Conservation (phyloP, 2,888 invertebrate genomes). For the Agonum fuliginosum region DNA sequence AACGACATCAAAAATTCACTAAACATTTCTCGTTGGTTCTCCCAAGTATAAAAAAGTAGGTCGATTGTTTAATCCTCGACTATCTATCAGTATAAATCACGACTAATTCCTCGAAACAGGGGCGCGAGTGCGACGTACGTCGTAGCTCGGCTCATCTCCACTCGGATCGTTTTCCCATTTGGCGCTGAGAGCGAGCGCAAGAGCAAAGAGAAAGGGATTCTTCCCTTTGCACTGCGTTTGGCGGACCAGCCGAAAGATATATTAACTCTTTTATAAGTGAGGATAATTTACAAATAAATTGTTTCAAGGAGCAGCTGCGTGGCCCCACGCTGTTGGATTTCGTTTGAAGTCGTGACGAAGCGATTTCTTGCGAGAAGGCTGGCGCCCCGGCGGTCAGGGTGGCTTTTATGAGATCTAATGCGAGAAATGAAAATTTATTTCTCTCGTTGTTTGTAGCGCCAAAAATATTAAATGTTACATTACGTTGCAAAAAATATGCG, state of each 20-base stretch:
- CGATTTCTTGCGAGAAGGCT: constrained; percentile 17
- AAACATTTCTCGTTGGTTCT: background rate
- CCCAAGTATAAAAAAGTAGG: constrained; percentile 38
- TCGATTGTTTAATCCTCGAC: constrained; percentile 49
- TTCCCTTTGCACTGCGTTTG: constrained; percentile 21
- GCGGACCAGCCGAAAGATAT: constrained; percentile 42
- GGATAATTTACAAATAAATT: constrained; percentile 54
- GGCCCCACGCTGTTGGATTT: background rate
- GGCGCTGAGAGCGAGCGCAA: constrained; percentile 1
- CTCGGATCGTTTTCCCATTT: constrained; percentile 46
- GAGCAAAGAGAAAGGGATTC: background rate
- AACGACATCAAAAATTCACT: constrained; percentile 36
- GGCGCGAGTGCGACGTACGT: constrained; percentile 19
- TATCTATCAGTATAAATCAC: constrained; percentile 54
- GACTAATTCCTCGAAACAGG: constrained; percentile 48
- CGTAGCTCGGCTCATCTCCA: background rate
- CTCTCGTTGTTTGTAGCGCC: background rate
- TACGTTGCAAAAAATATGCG: background rate
- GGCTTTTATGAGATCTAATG: constrained; percentile 26
- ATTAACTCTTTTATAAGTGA: constrained; percentile 52
- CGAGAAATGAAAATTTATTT: constrained; percentile 35
- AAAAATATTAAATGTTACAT: background rate
- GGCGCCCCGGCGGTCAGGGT: too few relatives aligned
- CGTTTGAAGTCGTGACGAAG: background rate
- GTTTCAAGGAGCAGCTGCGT: constrained; percentile 32